Conservation (phyloP, 37 sponge, comb jelly and placozoan genomes). For the Bolinopsis microptera region DNA sequence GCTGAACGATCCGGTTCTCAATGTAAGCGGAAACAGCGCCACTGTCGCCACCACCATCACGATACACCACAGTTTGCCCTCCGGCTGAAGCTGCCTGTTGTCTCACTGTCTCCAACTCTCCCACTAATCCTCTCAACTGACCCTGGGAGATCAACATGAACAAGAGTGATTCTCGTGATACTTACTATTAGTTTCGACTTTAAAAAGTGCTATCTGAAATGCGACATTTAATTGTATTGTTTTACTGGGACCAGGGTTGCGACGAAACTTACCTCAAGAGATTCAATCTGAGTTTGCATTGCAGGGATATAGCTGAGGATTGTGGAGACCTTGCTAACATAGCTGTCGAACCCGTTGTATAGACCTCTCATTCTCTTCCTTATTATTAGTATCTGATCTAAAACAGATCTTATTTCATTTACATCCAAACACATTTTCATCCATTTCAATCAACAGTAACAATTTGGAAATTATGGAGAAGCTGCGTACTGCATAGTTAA, state of each 20-base stretch:
- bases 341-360: slow-evolving; percentile 21
- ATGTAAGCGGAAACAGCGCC: slow-evolving; percentile 3
- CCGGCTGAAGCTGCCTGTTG: neutral
- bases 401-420: no score
- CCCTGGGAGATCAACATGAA: neutral
- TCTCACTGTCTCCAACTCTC: slow-evolving; percentile 8
- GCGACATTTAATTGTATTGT: no score
- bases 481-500: no score
- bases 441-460: no score
- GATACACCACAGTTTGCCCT: neutral
- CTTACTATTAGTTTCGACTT: no score
- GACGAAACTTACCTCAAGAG: neutral
- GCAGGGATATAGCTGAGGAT: slow-evolving; percentile 3
- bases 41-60: neutral
- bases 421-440: no score
- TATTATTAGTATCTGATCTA: slow-evolving; percentile 40
- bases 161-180: no score
- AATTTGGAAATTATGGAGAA: no score
- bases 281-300: neutral
- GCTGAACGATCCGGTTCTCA: slow-evolving; percentile 19
- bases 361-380: slow-evolving; percentile 17
- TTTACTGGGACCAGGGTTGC: no score
- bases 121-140: neutral
- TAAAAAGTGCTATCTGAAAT: no score
- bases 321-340: neutral